Conservation (phyloP, 2,113 vertebrate species). For the Zonotrichia leucophrys region DNA sequence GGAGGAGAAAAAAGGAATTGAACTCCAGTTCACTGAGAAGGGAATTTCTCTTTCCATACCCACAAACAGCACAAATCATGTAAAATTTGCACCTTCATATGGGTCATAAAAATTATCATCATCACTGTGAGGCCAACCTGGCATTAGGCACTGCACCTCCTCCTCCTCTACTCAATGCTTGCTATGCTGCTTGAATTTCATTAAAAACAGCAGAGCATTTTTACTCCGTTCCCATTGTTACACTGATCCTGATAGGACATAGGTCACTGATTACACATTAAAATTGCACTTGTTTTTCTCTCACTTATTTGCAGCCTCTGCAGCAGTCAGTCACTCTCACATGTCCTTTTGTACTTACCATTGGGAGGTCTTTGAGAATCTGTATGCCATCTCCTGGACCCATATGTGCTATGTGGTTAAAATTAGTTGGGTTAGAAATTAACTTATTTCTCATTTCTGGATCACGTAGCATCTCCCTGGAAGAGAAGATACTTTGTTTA, state of each 20-base stretch:
- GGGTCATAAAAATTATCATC: not conserved
- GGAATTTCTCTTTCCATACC: not conserved
- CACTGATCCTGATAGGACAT: not conserved
- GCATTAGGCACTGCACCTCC: not conserved
- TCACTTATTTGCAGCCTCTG: not conserved
- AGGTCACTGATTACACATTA: not conserved
- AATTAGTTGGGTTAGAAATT: conserved; percentile 99
- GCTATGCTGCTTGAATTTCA: not conserved
- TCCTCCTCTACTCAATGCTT: not conserved
- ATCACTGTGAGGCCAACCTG: not conserved
- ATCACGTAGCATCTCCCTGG: conserved; percentile 96
- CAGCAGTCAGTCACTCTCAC: not conserved
- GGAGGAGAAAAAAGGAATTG: not conserved
- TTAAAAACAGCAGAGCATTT: not conserved
- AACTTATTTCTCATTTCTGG: conserved; percentile 99
- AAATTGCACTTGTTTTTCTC: not conserved
- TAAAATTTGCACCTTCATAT: not conserved
- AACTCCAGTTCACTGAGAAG: not conserved
- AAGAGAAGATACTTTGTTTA: conserved; percentile 69
- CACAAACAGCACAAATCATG: not conserved
- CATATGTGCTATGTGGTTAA: conserved; percentile 99
- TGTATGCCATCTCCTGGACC: conserved; percentile 98
- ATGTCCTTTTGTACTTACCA: conserved; percentile 80
- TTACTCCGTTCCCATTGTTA: not conserved
- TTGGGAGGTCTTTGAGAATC: conserved; percentile 97